phyloP scores from a whole-genome alignment of 2,797 vertebrate genomes.

The Vultur gryphus region DNA sequence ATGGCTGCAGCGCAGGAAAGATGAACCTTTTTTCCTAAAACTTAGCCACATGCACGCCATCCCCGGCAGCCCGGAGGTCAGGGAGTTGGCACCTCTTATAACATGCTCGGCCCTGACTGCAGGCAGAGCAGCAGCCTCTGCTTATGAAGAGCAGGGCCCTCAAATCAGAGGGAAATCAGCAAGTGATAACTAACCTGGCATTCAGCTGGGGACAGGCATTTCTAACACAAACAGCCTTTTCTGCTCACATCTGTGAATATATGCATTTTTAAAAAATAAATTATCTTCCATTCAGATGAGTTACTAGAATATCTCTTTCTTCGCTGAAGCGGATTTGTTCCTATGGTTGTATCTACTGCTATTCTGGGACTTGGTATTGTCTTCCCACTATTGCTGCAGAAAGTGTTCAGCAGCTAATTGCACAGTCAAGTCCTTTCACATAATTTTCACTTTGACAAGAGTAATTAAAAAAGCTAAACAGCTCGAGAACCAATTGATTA shows the following conservation, averaged over 20 bases:
- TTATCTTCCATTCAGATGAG: conserved; percentile 32
- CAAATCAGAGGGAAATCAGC: not conserved
- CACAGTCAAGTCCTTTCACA: conserved; percentile 60
- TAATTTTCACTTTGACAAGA: conserved; percentile 65
- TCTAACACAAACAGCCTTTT: not conserved
- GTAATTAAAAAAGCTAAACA: conserved; percentile 68
- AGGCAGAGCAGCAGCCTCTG: not conserved
- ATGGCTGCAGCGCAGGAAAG: not conserved
- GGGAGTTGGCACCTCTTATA: not conserved
- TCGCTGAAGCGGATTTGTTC: not conserved
- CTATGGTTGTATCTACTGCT: conserved; percentile 38
- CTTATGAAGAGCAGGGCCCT: not conserved
- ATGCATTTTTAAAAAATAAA: conserved; percentile 45
- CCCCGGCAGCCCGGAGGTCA: not conserved
- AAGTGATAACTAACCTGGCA: not conserved
- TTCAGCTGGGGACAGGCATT: not conserved
- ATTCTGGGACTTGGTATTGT: conserved; percentile 54
- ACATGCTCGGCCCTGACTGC: not conserved
- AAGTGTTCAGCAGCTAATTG: conserved; percentile 56
- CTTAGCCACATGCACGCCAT: not conserved
- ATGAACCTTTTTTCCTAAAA: not conserved
- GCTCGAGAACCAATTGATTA: conserved; percentile 61
- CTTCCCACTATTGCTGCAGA: conserved; percentile 30
- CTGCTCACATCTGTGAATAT: not conserved
- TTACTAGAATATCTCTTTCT: conserved; percentile 39